Evolutionary conservation across 2,113 vertebrate species (phyloP), one percentile per base, ranked within the genome.

Genomic region (Oncorhynchus keta): DNA sequence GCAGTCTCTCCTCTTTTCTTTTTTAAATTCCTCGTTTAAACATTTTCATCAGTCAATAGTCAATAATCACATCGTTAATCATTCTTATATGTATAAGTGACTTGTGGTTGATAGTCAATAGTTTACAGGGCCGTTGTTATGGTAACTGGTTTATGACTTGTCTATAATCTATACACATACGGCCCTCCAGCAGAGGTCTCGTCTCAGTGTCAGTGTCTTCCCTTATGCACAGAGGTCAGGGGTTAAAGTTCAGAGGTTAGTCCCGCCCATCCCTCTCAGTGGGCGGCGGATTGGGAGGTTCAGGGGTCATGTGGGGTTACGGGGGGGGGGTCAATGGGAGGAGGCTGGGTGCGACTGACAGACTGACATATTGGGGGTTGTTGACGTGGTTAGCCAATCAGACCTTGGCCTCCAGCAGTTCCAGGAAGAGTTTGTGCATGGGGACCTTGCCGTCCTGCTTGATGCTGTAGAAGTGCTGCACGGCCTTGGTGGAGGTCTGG

Each of bases 31-130:
- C 76, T 82, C 72, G 77, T 85, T 90, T 75, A 79, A 83, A 75
- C 39, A 68, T 84, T 72, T 78, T 82, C 65, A 67, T 16, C 16
- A 8, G 79, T 88, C 65, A 67, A 55, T 62, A 8, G 79, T 88
- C 83, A 85, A 81, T 84, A 89, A 84, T 85, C 87, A 91, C 88
- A 83, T 84, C 75, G 51, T 90, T 86, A 83, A 84, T 85, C 22
- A 78, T 89, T 86, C 84, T 88, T 89, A 85, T 83, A 92, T 87
- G 87, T 87, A 86, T 89, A 85, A 83, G 77, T 71, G 76, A 82
- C 77, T 55, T 69, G 81, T 73, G 84, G 55, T 76, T 67, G 48
- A 57, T 80, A 69, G 75, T 81, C 84, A 83, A 70, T 84, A 82
- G 73, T 69, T 67, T 89, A 76, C 77, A 14, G 76, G 75, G 73